These are phyloP conservation scores for Oryzias celebensis DNA, from an alignment of 2,113 vertebrate genomes.

Conservation along the genomic window DNA sequence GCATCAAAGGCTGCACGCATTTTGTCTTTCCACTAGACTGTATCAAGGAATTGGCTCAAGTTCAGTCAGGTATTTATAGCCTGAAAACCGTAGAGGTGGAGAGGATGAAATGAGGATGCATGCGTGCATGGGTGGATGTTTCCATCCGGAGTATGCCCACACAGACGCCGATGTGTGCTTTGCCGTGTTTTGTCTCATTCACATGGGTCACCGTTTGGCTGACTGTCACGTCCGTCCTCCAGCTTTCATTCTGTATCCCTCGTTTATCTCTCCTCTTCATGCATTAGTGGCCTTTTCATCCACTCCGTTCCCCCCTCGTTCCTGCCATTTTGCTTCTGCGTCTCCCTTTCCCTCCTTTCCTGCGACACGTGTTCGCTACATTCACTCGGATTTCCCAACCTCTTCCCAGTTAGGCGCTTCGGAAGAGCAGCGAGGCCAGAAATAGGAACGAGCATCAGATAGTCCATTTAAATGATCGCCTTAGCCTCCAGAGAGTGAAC, in stretches of 20 bases:
- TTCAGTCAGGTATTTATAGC: constrained; percentile 79
- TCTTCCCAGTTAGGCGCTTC: constrained; percentile 37
- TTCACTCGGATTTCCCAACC: constrained; percentile 15
- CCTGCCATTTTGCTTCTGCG: constrained; percentile 24
- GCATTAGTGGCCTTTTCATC: neutral
- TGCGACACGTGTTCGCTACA: constrained; percentile 3
- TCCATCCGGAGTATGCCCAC: constrained; percentile 10
- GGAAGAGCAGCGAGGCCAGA: constrained; percentile 65
- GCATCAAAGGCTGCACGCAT: constrained; percentile 59
- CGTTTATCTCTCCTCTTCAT: neutral
- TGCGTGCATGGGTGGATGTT: constrained; percentile 18
- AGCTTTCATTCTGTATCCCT: constrained; percentile 2
- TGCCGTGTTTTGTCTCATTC: constrained; percentile 13
- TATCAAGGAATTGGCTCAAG: constrained; percentile 78
- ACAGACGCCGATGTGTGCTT: constrained; percentile 7
- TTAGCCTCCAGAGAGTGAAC: constrained; percentile 54
- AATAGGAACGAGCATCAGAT: constrained; percentile 58
- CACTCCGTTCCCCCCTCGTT: neutral
- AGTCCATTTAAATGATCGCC: constrained; percentile 59
- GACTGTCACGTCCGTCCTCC: constrained; percentile 11
- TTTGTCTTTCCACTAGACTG: constrained; percentile 60
- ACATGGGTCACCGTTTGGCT: constrained; percentile 25
- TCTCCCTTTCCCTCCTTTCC: neutral
- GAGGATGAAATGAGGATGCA: constrained; percentile 13
- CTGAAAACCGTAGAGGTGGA: constrained; percentile 37